A percentile compares a stretch with the other conserved stretches of the same genome.
Conservation (phyloP, 2,888 invertebrate genomes). For the Neoascia interrupta region DNA sequence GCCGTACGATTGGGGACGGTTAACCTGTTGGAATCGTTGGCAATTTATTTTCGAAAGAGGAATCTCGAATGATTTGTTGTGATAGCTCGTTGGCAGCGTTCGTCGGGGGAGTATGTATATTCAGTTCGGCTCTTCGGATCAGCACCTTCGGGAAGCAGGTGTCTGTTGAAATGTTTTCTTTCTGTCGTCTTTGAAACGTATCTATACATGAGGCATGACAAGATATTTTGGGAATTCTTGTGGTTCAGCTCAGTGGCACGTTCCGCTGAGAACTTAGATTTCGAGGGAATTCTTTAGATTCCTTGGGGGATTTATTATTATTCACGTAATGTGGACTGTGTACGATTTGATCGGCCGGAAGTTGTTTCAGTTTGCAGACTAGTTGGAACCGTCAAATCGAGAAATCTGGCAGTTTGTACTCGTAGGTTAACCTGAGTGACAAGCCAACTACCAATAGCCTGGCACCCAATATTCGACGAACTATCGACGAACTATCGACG, state of each 20-base stretch:
- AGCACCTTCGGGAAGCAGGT: slow-evolving; percentile 53
- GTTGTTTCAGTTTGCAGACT: no score
- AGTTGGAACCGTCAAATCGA: no score
- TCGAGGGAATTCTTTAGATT: slow-evolving; percentile 20
- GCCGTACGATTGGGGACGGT: slow-evolving; percentile 41
- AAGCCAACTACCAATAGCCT: no score
- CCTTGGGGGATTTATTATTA: no score
- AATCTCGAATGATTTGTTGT: slow-evolving; percentile 65
- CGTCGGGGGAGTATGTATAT: slow-evolving; percentile 27
- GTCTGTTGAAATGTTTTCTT: slow-evolving; percentile 26
- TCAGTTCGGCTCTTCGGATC: slow-evolving; percentile 44
- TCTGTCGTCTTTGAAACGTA: background rate
- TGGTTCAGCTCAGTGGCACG: slow-evolving; percentile 10
- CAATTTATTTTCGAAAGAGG: slow-evolving; percentile 60
- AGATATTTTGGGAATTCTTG: slow-evolving; percentile 21
- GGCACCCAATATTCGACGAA: no score
- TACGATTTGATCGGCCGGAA: no score
- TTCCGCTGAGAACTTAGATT: background rate
- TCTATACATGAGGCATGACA: no score
- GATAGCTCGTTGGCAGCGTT: slow-evolving; percentile 37
- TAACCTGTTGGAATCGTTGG: slow-evolving; percentile 68
- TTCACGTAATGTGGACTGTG: no score
- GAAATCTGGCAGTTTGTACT: no score
- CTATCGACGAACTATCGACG: no score
- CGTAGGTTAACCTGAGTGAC: no score